phyloP scores from a whole-genome alignment of 2,888 invertebrate genomes.

The Eilema caniola region DNA sequence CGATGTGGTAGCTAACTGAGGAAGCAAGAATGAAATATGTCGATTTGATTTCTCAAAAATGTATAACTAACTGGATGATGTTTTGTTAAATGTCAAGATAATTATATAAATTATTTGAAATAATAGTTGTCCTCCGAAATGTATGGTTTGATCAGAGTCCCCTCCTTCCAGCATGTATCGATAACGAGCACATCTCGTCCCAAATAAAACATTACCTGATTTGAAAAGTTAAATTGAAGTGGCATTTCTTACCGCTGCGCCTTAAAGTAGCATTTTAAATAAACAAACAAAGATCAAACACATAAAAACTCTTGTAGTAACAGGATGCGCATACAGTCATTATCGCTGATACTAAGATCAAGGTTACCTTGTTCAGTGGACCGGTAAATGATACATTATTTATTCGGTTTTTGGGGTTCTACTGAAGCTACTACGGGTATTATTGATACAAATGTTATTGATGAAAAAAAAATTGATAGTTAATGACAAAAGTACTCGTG shows the following conservation, averaged over 20 bases:
- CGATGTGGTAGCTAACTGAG: too few relatives aligned
- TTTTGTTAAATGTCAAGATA: too few relatives aligned
- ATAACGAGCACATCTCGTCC: too few relatives aligned
- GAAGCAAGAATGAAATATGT: too few relatives aligned
- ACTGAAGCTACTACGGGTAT: constrained; percentile 9
- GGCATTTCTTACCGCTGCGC: neutral
- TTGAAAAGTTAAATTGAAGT: neutral
- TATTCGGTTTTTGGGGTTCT: constrained; percentile 29
- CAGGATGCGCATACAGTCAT: constrained; percentile 25
- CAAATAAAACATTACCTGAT: neutral
- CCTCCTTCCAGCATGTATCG: too few relatives aligned
- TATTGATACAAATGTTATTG: too few relatives aligned
- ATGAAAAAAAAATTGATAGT: neutral
- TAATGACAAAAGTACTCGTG: neutral
- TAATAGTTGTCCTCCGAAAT: too few relatives aligned
- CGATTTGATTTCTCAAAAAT: too few relatives aligned
- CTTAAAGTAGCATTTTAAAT: neutral
- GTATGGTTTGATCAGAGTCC: too few relatives aligned
- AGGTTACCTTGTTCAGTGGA: constrained; percentile 44
- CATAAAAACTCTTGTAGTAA: constrained; percentile 9
- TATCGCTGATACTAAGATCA: constrained; percentile 47
- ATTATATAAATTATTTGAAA: too few relatives aligned
- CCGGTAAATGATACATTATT: constrained; percentile 45
- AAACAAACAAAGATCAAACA: constrained; percentile 2
- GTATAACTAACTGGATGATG: too few relatives aligned